These are phyloP conservation scores for Phataginus tetradactyla DNA, from an alignment of 2,797 vertebrate species.

Conservation along the genomic window DNA sequence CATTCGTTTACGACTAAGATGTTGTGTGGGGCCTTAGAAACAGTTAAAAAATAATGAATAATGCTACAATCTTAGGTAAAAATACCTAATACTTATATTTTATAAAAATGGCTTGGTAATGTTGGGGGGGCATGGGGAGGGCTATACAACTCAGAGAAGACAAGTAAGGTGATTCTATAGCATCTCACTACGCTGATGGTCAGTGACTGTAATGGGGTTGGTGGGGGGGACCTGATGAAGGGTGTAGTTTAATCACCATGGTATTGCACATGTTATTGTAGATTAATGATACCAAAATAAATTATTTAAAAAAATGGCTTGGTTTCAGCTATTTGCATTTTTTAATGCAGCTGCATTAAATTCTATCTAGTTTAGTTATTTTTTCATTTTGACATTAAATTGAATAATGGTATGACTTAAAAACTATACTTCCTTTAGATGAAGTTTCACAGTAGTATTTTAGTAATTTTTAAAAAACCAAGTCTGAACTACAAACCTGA, in stretches of 20 bases:
- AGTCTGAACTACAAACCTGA: conserved; percentile 79
- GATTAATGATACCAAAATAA: no score
- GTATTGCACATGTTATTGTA: no score
- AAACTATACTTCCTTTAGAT: background rate
- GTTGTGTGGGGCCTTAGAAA: conserved; percentile 75
- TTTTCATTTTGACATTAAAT: background rate
- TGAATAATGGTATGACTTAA: background rate
- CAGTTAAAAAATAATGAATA: background rate
- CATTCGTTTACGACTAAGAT: conserved; percentile 83
- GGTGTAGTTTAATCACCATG: no score
- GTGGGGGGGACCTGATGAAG: no score
- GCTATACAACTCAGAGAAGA: no score
- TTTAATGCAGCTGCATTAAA: conserved; percentile 43
- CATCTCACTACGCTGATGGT: no score
- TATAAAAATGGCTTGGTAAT: background rate
- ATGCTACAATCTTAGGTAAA: background rate
- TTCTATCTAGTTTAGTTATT: background rate
- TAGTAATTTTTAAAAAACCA: background rate
- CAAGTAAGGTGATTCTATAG: no score
- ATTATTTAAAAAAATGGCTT: conserved; percentile 3
- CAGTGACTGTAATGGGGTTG: no score
- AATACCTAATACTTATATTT: conserved; percentile 21
- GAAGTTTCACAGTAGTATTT: background rate
- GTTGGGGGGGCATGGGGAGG: no score
- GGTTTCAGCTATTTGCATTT: background rate